phyloP scores from a whole-genome alignment of 1,140 invertebrate genomes.

The Centruroides sculpturatus region DNA sequence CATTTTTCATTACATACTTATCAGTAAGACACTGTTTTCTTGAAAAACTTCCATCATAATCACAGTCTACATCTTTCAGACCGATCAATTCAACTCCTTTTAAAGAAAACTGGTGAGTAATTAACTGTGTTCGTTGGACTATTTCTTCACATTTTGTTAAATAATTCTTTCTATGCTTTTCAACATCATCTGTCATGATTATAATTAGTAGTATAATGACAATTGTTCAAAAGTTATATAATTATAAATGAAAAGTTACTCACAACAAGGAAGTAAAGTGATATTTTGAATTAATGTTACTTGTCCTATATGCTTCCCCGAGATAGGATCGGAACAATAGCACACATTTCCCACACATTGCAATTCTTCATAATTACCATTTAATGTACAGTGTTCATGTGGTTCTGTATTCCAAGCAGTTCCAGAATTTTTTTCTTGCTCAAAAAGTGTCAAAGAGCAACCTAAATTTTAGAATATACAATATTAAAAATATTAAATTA shows the following conservation, averaged over 20 bases:
- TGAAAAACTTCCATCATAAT: slow-evolving; percentile 3
- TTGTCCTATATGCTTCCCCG: neutral
- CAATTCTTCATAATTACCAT: neutral
- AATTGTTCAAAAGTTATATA: too few species aligned
- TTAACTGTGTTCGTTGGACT: neutral
- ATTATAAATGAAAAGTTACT: neutral
- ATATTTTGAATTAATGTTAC: neutral
- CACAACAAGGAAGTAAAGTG: neutral
- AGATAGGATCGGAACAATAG: neutral
- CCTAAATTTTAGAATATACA: neutral
- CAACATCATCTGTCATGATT: too few species aligned
- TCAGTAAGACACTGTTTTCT: neutral
- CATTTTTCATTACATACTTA: neutral
- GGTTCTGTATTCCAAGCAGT: neutral
- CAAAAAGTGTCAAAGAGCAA: neutral
- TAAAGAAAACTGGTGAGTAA: neutral
- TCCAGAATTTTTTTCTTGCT: neutral
- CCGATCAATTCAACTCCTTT: neutral
- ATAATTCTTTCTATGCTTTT: neutral
- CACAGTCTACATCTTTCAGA: neutral
- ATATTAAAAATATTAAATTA: neutral
- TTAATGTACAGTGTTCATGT: neutral
- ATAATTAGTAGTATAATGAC: too few species aligned
- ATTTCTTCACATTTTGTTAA: slow-evolving; percentile 1
- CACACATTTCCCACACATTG: neutral